Base-by-base conservation (phyloP, 2,113 vertebrate species). In the Onychostruthus taczanowskii region DNA sequence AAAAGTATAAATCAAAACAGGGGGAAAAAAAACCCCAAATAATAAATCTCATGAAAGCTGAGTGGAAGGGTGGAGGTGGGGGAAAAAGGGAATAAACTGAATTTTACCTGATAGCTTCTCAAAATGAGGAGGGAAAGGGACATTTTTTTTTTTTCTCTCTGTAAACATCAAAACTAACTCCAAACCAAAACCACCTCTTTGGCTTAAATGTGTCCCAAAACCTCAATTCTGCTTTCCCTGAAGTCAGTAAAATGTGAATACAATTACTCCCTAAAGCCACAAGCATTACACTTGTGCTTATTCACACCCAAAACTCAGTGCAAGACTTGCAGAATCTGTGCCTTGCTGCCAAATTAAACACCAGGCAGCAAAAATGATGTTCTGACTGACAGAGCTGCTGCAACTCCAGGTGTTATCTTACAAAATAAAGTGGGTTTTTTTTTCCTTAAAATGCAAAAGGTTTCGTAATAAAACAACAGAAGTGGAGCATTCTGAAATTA, bases 401-500 rank as follows among this genome's bases (percentile, higher is more conserved):
- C 47, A 55, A 39, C 21, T 37, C 43, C 64, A 61, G 41, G 26
- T 16, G 30, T 5, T 43, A 18, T 13, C 77, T 41, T 18, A 56
- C 11, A 68, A 81, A 87, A 64, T 0, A 35, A 6, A 58, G 31
- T 11, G 22, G 3, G 0, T 1, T 3, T 19, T 3, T 12, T 11
- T 3, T 1, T 28, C 23, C 39, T 49, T 19, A 26, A 43, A 93
- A 63, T 19, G 49, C 0, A 43, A 23, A 33, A 74, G 8, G 1
- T 3, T 30, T 11, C 18, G 14, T 5, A 43, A 73, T 1, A 67
- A 66, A 69, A 22, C 8, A 33, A 53, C 4, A 63, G 11, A 66
- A 76, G 2, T 3, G 16, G 66, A 68, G 13, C 15, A 23, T 8
- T 41, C 27, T 15, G 61, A 78, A 43, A 77, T 10, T 4, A n/a